phyloP scores from a whole-genome alignment of 2,797 vertebrate species.

The Salarias fasciatus region DNA sequence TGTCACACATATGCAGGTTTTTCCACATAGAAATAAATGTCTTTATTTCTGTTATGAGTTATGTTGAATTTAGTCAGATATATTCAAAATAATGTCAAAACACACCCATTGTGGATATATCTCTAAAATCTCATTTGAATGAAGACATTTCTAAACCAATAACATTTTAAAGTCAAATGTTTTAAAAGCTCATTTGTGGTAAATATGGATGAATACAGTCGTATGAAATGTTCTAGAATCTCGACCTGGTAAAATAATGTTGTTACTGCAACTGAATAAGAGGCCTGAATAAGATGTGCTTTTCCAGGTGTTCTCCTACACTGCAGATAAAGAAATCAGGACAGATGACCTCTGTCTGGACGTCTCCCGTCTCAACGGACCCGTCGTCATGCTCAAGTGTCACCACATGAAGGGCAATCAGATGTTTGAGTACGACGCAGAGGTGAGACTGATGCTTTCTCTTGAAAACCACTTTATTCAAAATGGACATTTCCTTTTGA shows the following conservation, averaged over 20 bases:
- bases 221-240: too few species aligned
- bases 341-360: slow-evolving; percentile 98
- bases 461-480: slow-evolving; percentile 5
- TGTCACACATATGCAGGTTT: too few species aligned
- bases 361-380: slow-evolving; percentile 95
- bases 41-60: too few species aligned
- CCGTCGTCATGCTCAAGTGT: slow-evolving; percentile 97
- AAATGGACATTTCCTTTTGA: not conserved
- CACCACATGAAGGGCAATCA: slow-evolving; percentile 99
- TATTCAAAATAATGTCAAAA: too few species aligned
- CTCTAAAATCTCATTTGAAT: too few species aligned
- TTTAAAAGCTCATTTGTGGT: too few species aligned
- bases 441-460: slow-evolving; percentile 82
- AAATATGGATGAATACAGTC: too few species aligned
- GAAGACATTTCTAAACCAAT: too few species aligned
- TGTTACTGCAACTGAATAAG: not conserved
- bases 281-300: not conserved
- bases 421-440: slow-evolving; percentile 96
- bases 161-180: too few species aligned
- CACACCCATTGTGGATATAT: too few species aligned
- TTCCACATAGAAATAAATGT: too few species aligned
- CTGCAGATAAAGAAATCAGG: slow-evolving; percentile 96
- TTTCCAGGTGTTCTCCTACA: slow-evolving; percentile 95
- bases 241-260: not conserved
- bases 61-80: too few species aligned